Evolutionary conservation across 2,113 vertebrate genomes (phyloP).

Genomic region (Spermophilus dauricus): DNA sequence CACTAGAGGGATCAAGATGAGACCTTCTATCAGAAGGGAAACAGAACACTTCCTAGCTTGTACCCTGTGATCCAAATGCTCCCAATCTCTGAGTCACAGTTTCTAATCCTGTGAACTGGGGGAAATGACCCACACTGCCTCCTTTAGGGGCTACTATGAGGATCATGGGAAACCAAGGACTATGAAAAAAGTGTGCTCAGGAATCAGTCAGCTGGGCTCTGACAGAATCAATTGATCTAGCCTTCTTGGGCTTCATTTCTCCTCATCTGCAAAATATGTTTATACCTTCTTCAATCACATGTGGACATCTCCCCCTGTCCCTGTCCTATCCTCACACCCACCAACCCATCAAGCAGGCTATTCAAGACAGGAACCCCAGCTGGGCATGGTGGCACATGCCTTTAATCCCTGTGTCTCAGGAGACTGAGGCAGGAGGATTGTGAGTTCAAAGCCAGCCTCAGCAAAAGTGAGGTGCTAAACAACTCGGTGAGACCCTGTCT

Average conservation of each 20-base stretch:
- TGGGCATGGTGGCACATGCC: no score
- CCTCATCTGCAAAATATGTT: neutral
- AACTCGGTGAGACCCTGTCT: no score
- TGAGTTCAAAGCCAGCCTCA: no score
- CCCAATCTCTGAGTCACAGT: neutral
- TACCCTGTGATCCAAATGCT: neutral
- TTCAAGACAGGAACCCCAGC: neutral
- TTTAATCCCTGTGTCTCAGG: no score
- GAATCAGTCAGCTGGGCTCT: neutral
- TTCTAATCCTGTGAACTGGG: conserved; percentile 15
- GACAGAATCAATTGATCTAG: neutral
- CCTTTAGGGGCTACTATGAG: neutral
- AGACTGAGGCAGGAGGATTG: no score
- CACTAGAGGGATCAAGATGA: neutral
- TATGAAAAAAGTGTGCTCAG: neutral
- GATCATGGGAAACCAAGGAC: neutral
- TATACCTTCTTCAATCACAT: neutral
- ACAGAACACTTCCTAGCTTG: neutral
- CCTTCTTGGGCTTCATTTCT: conserved; percentile 8
- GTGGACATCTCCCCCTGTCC: neutral
- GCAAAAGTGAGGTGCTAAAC: no score
- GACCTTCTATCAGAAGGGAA: neutral
- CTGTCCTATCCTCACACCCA: neutral
- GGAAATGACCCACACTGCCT: neutral
- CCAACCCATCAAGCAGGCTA: neutral